These are phyloP conservation scores for Oreochromis tanganicae DNA, from an alignment of 2,113 vertebrate species.

Conservation along the genomic window DNA sequence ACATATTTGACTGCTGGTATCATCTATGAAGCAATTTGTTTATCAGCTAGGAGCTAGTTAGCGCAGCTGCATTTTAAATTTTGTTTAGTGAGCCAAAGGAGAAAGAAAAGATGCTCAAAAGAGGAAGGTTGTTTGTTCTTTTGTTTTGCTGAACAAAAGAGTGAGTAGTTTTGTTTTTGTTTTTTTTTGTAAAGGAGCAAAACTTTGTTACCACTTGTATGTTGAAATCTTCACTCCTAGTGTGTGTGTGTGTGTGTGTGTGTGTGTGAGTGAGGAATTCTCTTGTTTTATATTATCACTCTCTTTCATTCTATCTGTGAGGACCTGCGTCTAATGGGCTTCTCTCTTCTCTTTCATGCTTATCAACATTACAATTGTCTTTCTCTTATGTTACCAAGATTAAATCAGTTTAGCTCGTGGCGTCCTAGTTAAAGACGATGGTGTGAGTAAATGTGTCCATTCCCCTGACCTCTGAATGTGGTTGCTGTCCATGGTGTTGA, in stretches of 20 bases:
- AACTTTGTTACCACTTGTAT: not conserved
- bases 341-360: not conserved
- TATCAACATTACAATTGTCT: not conserved
- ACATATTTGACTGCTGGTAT: not conserved
- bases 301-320: not conserved
- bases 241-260: not conserved
- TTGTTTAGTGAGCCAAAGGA: not conserved
- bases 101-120: not conserved
- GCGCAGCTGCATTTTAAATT: not conserved
- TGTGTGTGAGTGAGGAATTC: not conserved
- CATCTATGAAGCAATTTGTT: not conserved
- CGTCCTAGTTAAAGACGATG: not conserved
- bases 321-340: not conserved
- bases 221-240: not conserved
- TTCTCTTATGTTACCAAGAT: not conserved
- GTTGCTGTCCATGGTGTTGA: not conserved
- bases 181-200: not conserved
- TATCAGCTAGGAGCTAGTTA: not conserved
- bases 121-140: not conserved
- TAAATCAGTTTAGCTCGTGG: not conserved
- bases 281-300: fast-evolving
- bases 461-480: not conserved
- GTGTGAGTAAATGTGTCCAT: not conserved
- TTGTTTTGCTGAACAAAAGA: not conserved
- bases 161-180: not conserved